These are phyloP conservation scores for Alca torda DNA, from an alignment of 2,797 vertebrate species.

Conservation along the genomic window DNA sequence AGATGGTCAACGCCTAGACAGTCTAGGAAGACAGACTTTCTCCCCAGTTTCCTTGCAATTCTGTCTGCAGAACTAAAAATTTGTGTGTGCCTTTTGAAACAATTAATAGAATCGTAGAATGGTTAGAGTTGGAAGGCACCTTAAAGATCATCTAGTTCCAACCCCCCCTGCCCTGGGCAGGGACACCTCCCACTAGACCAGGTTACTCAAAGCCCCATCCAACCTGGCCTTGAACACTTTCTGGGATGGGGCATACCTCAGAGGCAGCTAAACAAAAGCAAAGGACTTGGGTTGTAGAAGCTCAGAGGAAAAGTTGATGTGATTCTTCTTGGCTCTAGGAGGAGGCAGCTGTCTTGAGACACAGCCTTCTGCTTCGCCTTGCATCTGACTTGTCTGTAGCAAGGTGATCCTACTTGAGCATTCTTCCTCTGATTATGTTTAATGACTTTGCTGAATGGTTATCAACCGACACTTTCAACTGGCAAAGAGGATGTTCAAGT, in stretches of 20 bases:
- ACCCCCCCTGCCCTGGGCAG: no score
- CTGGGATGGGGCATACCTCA: background rate
- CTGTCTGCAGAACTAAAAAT: background rate
- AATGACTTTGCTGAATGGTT: background rate
- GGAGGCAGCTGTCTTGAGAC: background rate
- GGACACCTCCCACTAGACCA: no score
- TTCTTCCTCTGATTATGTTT: background rate
- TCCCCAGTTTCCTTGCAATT: background rate
- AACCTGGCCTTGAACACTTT: no score
- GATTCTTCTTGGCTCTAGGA: background rate
- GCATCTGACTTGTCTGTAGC: background rate
- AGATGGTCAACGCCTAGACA: background rate
- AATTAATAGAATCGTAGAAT: background rate
- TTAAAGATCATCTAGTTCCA: background rate
- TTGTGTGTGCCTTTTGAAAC: rapidly evolving
- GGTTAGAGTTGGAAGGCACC: background rate
- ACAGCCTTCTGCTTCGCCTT: background rate
- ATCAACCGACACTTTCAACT: background rate
- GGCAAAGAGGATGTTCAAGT: background rate
- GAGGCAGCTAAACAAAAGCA: background rate
- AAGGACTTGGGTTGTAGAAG: background rate
- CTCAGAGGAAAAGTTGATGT: background rate
- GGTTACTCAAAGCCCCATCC: no score
- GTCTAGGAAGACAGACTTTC: background rate
- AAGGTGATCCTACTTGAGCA: background rate